phyloP scores from a whole-genome alignment of 2,888 invertebrate species.

The Venusia cambrica region DNA sequence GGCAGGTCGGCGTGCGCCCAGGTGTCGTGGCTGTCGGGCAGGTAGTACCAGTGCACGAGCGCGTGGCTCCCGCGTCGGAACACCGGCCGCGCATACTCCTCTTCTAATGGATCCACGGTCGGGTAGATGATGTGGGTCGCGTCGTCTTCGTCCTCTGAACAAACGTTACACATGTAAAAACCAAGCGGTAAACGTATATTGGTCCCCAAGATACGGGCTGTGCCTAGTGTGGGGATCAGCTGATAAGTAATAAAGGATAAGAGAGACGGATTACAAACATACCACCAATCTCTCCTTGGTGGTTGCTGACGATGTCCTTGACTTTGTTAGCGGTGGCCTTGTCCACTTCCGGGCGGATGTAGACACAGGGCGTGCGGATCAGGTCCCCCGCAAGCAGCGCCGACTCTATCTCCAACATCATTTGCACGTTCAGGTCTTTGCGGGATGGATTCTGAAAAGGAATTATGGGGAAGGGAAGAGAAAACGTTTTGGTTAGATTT shows the following conservation, averaged over 20 bases:
- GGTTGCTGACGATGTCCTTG: slow-evolving; percentile 92
- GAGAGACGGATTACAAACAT: too few relatives aligned
- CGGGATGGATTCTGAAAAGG: slow-evolving; percentile 91
- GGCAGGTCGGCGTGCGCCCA: slow-evolving; percentile 85
- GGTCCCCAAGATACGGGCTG: too few relatives aligned
- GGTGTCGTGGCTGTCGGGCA: slow-evolving; percentile 95
- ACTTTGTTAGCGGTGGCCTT: slow-evolving; percentile 89
- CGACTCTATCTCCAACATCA: slow-evolving; percentile 95
- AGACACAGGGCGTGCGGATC: slow-evolving; percentile 89
- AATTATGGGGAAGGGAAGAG: slow-evolving; percentile 35
- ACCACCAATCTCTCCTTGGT: slow-evolving; percentile 89
- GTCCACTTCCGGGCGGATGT: slow-evolving; percentile 92
- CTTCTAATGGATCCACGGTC: slow-evolving; percentile 90
- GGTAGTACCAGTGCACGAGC: slow-evolving; percentile 97
- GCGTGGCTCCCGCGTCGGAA: slow-evolving; percentile 90
- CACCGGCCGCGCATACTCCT: slow-evolving; percentile 94
- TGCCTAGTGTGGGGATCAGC: too few relatives aligned
- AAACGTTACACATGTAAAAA: slow-evolving; percentile 1
- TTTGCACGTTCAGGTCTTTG: slow-evolving; percentile 95
- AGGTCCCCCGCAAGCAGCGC: slow-evolving; percentile 90
- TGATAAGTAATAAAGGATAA: too few relatives aligned
- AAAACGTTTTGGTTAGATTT: slow-evolving; percentile 36
- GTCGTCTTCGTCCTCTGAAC: slow-evolving; percentile 90
- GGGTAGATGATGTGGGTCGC: slow-evolving; percentile 96
- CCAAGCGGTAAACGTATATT: too few relatives aligned